These are phyloP conservation scores for Myrmophylax atrothorax DNA, from an alignment of 2,113 vertebrate genomes.

Conservation along the genomic window DNA sequence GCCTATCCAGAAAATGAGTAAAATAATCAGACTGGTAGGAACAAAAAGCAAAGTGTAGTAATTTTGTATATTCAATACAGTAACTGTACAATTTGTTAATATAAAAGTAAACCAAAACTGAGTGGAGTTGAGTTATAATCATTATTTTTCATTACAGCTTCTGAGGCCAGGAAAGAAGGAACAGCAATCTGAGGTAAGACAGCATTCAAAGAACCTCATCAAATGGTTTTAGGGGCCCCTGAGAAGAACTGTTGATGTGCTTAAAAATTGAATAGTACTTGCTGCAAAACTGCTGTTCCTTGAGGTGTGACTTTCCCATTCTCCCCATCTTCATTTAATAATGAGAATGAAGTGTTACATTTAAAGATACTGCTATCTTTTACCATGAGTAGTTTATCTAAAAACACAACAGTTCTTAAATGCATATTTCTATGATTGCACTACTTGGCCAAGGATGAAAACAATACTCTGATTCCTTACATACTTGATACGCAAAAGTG, in stretches of 20 bases:
- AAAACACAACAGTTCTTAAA: neutral
- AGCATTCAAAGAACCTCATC: neutral
- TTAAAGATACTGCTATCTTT: conserved; percentile 8
- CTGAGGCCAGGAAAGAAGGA: neutral
- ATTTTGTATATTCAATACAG: neutral
- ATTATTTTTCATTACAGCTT: conserved; percentile 11
- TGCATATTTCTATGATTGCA: neutral
- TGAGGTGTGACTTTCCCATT: neutral
- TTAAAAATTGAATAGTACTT: neutral
- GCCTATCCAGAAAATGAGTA: neutral
- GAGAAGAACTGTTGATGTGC: neutral
- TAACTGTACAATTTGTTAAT: neutral
- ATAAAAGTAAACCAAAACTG: neutral
- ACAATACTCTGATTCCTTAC: conserved; percentile 66
- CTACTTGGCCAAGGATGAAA: conserved; percentile 79
- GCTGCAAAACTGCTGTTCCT: neutral
- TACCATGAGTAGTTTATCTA: neutral
- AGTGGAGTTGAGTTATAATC: neutral
- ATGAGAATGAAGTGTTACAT: neutral
- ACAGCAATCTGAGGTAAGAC: neutral
- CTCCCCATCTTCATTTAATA: neutral
- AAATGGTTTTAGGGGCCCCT: neutral
- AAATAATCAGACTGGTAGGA: neutral
- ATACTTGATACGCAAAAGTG: conserved; percentile 56
- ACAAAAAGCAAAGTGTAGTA: neutral